Evolutionary conservation across 2,888 invertebrate genomes (phyloP).

Genomic region (Pyralis farinalis): DNA sequence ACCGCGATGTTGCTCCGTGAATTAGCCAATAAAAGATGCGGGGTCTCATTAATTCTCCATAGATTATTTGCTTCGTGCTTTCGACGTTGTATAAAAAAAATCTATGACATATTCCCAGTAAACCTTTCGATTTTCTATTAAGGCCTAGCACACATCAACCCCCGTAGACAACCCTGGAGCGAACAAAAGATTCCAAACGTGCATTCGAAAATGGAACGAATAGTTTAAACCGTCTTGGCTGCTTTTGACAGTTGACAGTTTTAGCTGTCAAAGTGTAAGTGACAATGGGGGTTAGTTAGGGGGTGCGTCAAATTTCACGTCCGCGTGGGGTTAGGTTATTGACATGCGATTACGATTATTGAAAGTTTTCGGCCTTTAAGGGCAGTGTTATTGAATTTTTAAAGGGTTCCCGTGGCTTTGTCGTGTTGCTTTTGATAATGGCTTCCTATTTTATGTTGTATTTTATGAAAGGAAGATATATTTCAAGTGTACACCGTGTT

Average conservation of each 20-base stretch:
- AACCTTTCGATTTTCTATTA: conserved; percentile 32
- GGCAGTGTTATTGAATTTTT: conserved; percentile 41
- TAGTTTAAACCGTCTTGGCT: conserved; percentile 77
- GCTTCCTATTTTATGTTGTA: conserved; percentile 1
- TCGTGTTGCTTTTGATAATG: neutral
- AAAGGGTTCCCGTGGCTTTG: conserved; percentile 36
- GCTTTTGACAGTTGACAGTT: conserved; percentile 80
- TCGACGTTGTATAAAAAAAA: too few relatives aligned
- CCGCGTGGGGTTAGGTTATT: conserved; percentile 46
- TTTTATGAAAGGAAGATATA: neutral
- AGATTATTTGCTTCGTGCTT: too few relatives aligned
- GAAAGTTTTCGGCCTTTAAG: conserved; percentile 58
- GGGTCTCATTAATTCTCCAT: too few relatives aligned
- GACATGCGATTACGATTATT: conserved; percentile 76
- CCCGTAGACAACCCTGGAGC: conserved; percentile 35
- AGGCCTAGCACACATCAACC: conserved; percentile 27
- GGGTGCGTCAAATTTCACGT: conserved; percentile 66
- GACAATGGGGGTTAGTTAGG: conserved; percentile 70
- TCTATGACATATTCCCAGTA: too few relatives aligned
- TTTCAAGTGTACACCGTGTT: too few relatives aligned
- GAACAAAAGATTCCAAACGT: conserved; percentile 60
- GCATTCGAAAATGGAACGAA: conserved; percentile 61
- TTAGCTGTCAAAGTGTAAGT: conserved; percentile 62
- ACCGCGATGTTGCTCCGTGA: too few relatives aligned
- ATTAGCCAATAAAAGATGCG: too few relatives aligned